Base-by-base conservation (phyloP, 2,888 invertebrate genomes). In the Eupsilia transversa region DNA sequence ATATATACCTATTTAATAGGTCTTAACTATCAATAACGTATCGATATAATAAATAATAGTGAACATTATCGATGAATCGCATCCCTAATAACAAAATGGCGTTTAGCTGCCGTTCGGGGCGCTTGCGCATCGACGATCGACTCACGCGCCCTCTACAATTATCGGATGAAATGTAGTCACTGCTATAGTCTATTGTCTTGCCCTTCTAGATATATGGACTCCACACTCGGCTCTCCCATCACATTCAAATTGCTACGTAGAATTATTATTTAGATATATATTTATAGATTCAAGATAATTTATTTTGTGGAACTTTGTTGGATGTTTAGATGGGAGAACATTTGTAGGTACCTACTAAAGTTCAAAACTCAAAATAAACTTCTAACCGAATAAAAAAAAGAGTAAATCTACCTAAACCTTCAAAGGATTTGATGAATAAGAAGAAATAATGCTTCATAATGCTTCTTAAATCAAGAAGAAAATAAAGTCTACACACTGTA, bases 91-190 rank as follows among this genome's bases (percentile, higher is more conserved):
- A 91, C 91, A 92, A 92, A 93, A 92, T 91, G 91, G 91, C 92
- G 92, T 94, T 93, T 93, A 92, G 93, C 93, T 93, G 93, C 93
- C 91, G 93, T 92, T 88, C 86, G 90, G 89, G 89, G 89, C 90
- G 89, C 89, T 88, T 88, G 92, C 90, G 90, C 91, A 90, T 91
- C 89, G 91, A 87, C 89, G 87, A 89, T 85, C 89, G 84, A 83
- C 87, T 88, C 88, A 87, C 89, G 90, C 88, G 91, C 89, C 90
- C 93, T 91, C 91, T 91, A 90, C 93, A 94, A 94, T 94, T 94
- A 94, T 90, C 88, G 89, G 89, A 92, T 94, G 92, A 94, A 93
- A 93, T 94, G 93, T 93, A 90, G 91, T 89, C 90, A 88, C 89
- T 87, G 88, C 87, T 85, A 90, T 90, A 89, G 87, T 88, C 92